Percentiles rank a stretch among this genome's conserved stretches.
Conservation (phyloP, 2,113 vertebrate species). For the Syrrhaptes paradoxus region DNA sequence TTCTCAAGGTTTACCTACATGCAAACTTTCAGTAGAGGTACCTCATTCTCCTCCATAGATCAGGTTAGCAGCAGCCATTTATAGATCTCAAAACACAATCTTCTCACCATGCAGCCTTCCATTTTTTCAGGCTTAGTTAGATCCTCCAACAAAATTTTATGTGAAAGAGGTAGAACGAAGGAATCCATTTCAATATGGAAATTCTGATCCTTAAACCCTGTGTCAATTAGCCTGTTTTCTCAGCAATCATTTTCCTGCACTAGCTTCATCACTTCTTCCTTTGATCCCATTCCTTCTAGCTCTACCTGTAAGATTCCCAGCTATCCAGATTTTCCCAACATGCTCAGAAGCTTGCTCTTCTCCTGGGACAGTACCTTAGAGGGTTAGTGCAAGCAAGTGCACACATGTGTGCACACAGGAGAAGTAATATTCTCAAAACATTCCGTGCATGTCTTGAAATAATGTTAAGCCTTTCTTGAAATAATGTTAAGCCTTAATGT, state of each 20-base stretch:
- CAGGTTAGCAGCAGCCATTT: background rate
- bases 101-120: background rate
- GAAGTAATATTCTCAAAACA: background rate
- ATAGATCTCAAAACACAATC: background rate
- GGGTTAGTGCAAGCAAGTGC: fast-evolving
- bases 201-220: background rate
- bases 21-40: background rate
- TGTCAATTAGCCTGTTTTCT: background rate
- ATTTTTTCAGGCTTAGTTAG: background rate
- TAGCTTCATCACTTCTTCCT: background rate
- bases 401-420: background rate
- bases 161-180: background rate
- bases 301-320: background rate
- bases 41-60: background rate
- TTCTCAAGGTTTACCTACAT: background rate
- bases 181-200: background rate
- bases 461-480: background rate
- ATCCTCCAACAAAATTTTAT: background rate
- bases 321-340: background rate
- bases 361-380: background rate
- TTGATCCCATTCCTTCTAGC: background rate
- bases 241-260: background rate
- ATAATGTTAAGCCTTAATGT: background rate
- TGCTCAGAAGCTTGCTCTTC: background rate
- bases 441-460: background rate